Percentiles rank a stretch among this genome's conserved stretches.
phyloP scores from a whole-genome alignment of 2,113 vertebrate species.

The Megaleporinus macrocephalus region DNA sequence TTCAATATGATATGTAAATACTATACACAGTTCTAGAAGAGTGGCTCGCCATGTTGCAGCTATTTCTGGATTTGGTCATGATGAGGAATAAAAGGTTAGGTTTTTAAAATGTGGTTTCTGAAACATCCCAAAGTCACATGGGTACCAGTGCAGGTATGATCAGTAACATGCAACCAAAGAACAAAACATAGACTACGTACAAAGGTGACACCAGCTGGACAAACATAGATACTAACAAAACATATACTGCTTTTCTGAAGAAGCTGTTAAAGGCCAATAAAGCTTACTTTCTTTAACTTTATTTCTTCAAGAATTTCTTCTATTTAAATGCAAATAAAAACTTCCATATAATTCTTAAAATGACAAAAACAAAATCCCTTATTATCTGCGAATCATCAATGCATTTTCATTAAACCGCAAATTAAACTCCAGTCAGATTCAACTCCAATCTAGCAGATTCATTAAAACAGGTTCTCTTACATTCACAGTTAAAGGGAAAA shows the following conservation, averaged over 20 bases:
- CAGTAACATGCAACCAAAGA: slow-evolving; percentile 54
- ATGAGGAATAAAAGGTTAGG: slow-evolving; percentile 47
- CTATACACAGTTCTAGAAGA: slow-evolving; percentile 38
- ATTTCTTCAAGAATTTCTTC: background rate
- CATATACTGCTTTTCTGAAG: background rate
- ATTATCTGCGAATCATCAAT: background rate
- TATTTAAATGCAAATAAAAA: background rate
- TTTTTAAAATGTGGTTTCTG: background rate
- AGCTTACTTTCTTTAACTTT: background rate
- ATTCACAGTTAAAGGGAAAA: too few species aligned
- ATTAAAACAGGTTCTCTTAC: background rate
- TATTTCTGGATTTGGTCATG: slow-evolving; percentile 38
- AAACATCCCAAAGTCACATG: slow-evolving; percentile 23
- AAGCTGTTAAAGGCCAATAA: slow-evolving; percentile 7
- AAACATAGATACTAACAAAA: slow-evolving; percentile 41
- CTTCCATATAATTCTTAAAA: background rate
- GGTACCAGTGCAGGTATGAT: slow-evolving; percentile 9
- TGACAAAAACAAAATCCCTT: too few species aligned
- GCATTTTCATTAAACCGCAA: background rate
- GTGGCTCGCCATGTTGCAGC: slow-evolving; percentile 26
- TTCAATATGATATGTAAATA: slow-evolving; percentile 40
- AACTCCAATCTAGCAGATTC: background rate
- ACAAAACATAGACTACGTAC: background rate
- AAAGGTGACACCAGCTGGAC: slow-evolving; percentile 10
- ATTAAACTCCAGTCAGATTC: background rate